A percentile compares a stretch with the other conserved stretches of the same genome.
Evolutionary conservation across 2,888 invertebrate species (phyloP).

Genomic region (Drosophila meridionalis): DNA sequence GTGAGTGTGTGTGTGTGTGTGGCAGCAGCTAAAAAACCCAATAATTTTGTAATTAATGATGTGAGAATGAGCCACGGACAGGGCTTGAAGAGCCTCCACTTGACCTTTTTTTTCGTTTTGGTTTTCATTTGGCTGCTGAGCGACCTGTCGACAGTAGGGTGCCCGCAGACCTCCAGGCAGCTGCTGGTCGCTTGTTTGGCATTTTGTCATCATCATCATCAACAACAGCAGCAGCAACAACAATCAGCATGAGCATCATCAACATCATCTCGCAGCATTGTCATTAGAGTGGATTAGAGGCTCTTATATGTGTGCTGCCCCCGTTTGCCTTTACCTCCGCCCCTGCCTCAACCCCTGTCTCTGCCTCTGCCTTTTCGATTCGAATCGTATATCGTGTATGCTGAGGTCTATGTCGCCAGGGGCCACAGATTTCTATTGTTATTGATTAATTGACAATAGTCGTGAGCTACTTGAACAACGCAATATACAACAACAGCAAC

Average conservation of each 20-base stretch:
- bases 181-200: conserved; percentile 61
- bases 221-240: conserved; percentile 41
- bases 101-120: conserved; percentile 56
- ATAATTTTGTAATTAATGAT: conserved; percentile 82
- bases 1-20: conserved; percentile 10
- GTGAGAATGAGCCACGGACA: conserved; percentile 78
- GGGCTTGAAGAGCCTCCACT: conserved; percentile 50
- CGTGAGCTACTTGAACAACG: conserved; percentile 62
- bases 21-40: conserved; percentile 50
- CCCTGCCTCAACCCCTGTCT: conserved; percentile 30
- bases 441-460: conserved; percentile 74
- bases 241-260: conserved; percentile 40
- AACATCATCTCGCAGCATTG: conserved; percentile 29
- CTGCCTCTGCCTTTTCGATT: conserved; percentile 23
- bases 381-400: conserved; percentile 33
- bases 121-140: conserved; percentile 30
- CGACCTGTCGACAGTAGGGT: conserved; percentile 68
- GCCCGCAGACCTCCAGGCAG: conserved; percentile 74
- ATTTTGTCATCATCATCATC: conserved; percentile 74
- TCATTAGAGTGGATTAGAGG: conserved; percentile 59
- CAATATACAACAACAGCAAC: conserved; percentile 29
- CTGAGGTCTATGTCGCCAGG: conserved; percentile 42
- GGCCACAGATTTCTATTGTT: conserved; percentile 68
- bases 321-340: conserved; percentile 22
- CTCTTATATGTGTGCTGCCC: conserved; percentile 44